Base-by-base conservation (phyloP, 2,888 invertebrate species). In the Muscina levida region DNA sequence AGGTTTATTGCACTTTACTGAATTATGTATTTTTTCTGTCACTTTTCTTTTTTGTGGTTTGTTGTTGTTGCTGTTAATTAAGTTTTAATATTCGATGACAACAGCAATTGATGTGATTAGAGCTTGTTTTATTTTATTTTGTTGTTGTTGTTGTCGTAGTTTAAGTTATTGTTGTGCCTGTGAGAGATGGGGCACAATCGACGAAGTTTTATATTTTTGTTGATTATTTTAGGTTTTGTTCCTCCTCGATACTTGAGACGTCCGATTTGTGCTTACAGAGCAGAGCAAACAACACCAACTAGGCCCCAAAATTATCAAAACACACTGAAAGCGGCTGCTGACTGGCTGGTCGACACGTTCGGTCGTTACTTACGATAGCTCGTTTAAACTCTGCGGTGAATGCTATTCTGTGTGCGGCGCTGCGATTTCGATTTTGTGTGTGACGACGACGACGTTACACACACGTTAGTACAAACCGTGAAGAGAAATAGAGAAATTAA, bases 261-360 rank as follows among this genome's bases (percentile, higher is more conserved):
- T 11, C 22, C 22, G 24, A 24, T 22, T 53, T 24, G 53, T 53
- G 53, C 53, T 53, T 22, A 53, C 19, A 39, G 37, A 39, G 37
- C 57, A 31, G 31, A 31, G 31, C 31, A 31, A 8, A 31, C 31
- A 31, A 31, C 31, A 31, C 31, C 3, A 3, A 31, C 31, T 31
- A 8, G 59, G 59, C 19, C 42, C 62, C 31, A 31, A 62, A 62
- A 42, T 22, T 22, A 42, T 39, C 37, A 39, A 59, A 59, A 59
- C 59, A 62, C 62, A 62, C 42, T 62, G 31, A 59, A 59, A 62
- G 62, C 62, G 62, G 62, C 59, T 59, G 59, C 22, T 62, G 39
- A 62, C 42, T 42, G 62, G 62, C 59, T 59, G 59, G 39, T 62
- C 62, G 62, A 19, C 42, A 19, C 51, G 62, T 62, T 26, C 62